Evolutionary conservation across 2,113 vertebrate species (phyloP), one percentile per base, ranked within the genome.

Genomic region (Chaenogobius annularis): DNA sequence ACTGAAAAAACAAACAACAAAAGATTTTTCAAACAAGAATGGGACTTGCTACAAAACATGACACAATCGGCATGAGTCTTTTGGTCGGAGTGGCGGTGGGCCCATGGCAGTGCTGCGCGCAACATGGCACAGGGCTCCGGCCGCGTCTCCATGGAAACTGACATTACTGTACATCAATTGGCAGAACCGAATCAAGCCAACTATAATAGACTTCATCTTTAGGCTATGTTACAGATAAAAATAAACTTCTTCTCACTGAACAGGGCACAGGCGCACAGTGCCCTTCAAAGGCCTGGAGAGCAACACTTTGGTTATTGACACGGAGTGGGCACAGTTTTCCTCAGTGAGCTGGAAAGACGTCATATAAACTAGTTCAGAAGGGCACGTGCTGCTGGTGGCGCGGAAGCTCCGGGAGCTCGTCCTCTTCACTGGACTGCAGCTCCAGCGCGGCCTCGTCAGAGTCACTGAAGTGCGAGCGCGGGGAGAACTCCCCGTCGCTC

Each of bases 401-500:
- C 62, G 82, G 73, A 0, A 91, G 84, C 77, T 93, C 91, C n/a
- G 92, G 86, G 1, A 93, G 85, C 70, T 94, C 93, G 9, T 94
- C 94, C n/a, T 94, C 94, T 77, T 91, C 90, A 35, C 88, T 90
- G 2, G 92, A 93, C 52, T 93, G 93, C 59, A 93, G 74, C 83
- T 94, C 94, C 86, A 92, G 79, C 61, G 84, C 88, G 68, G 95
- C 93, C 88, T 99, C 96, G 14, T 99, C 97, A 12, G 97, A 99
- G 93, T 99, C 97, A 90, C 97, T 99, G 93, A 96, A 98, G 87
- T 97, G 97, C 22, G 97, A 99, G 69, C 90, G 95, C 0, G 97
- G 97, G 58, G 97, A 98, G 80, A 98, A 97, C 88, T 99, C 97
- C 20, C 97, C 97, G 68, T 99, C 97, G 82, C 97, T 99, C 52